Percentiles rank a stretch among this genome's conserved stretches.
Evolutionary conservation across 1,140 invertebrate genomes (phyloP).

Genomic region (Apis florea): DNA sequence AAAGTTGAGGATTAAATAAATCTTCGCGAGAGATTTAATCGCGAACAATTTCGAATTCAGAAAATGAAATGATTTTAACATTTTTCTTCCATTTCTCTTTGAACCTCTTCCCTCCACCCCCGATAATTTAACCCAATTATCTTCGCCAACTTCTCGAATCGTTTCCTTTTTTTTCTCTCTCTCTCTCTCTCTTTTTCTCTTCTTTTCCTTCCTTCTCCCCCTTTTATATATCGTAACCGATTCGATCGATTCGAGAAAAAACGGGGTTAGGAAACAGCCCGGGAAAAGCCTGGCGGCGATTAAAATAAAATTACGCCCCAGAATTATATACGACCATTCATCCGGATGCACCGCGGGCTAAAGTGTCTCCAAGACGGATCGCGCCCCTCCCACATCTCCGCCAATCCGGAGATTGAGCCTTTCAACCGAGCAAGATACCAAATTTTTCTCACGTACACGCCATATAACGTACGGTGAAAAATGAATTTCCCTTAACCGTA

Average conservation of each 20-base stretch:
- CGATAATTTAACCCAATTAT: neutral
- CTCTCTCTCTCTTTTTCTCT: no score
- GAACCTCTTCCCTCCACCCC: neutral
- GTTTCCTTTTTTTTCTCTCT: neutral
- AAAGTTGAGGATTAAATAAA: no score
- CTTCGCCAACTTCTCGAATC: neutral
- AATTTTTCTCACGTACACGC: conserved; percentile 45
- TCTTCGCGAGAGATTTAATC: neutral
- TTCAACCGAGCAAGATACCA: neutral
- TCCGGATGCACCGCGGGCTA: neutral
- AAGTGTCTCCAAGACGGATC: conserved; percentile 16
- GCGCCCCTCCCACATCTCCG: neutral
- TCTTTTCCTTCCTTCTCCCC: no score
- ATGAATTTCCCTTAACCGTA: conserved; percentile 43
- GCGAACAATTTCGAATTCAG: no score
- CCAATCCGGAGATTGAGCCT: neutral
- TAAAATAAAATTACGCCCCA: neutral
- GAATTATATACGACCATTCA: neutral
- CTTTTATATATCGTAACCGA: no score
- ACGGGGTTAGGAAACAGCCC: no score
- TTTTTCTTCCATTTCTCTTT: neutral
- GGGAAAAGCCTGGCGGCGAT: neutral
- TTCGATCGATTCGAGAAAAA: neutral
- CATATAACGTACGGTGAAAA: conserved; percentile 20
- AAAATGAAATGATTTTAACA: neutral